Base-by-base conservation (phyloP, 1,140 invertebrate species). In the Eumeta japonica region DNA sequence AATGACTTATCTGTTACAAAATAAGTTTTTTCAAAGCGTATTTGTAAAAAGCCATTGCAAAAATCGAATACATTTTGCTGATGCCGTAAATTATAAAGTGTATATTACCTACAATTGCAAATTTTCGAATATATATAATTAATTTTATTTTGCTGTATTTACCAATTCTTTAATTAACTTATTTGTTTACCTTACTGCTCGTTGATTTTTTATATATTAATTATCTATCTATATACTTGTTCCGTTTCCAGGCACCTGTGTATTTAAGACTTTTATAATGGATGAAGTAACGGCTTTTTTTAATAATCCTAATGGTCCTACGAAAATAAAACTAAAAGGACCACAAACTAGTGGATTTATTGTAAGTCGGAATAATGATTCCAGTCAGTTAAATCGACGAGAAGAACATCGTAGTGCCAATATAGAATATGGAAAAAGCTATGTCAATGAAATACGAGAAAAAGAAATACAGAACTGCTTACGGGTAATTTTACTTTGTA, bases 271-370 rank as follows among this genome's bases (percentile, higher is more conserved):
- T 7, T 7, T 24, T 10, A 40, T 28, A 48, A 70, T 73, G 68
- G 68, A 73, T 18, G 65, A 73, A 28, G 13, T 73, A 13, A 33
- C 45, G 11, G 40, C 52, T 12, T 70, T 66, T 54, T 60, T 66
- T 14, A 63, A 61, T 13, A 52, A 62, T 41, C 58, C 64, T 5
- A 39, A 39, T 13, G 41, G 29, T 12, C 28, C 50, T 7, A 56
- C 62, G 48, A 39, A 53, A 13, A 50, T 32, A 13, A 67, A 56
- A 58, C 50, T 73, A 33, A 39, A 50, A n/a, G 55, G 56, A 16
- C 61, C 63, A 12, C 30, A 63, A 12, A 73, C 68, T 4, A 56
- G 51, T 17, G 68, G 68, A 7, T 30, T 52, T 40, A 41, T 58
- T 10, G 53, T 73, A 11, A 56, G 57, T 0, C 63, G 66, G 45